These are phyloP conservation scores for Dasyprocta punctata DNA, from an alignment of 2,113 vertebrate species.

Conservation along the genomic window DNA sequence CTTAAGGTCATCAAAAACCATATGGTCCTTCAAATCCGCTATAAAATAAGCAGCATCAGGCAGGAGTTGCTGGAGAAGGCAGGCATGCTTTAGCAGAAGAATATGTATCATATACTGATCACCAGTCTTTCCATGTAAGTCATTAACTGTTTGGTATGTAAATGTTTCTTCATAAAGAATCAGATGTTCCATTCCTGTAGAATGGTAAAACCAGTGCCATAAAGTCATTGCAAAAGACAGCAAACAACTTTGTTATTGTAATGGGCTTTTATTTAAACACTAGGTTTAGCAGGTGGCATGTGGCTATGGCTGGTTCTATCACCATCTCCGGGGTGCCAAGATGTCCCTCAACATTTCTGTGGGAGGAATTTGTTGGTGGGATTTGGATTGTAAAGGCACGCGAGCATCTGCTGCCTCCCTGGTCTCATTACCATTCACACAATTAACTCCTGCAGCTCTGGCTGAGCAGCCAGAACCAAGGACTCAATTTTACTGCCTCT, in stretches of 20 bases:
- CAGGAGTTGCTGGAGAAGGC: conserved; percentile 60
- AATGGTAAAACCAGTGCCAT: conserved; percentile 85
- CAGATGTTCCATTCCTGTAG: conserved; percentile 82
- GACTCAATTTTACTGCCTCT: conserved; percentile 82
- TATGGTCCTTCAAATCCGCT: conserved; percentile 67
- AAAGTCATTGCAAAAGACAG: conserved; percentile 89
- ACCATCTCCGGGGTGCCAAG: conserved; percentile 89
- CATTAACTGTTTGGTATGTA: conserved; percentile 69
- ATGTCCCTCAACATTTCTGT: conserved; percentile 86
- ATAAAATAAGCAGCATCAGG: conserved; percentile 54
- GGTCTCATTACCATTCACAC: conserved; percentile 93
- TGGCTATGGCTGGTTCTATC: conserved; percentile 84
- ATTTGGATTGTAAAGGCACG: conserved; percentile 96
- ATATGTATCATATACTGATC: conserved; percentile 64
- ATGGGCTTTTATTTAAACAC: conserved; percentile 89
- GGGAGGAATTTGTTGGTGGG: conserved; percentile 88
- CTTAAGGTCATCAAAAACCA: conserved; percentile 72
- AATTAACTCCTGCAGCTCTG: conserved; percentile 90
- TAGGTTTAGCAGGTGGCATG: conserved; percentile 96
- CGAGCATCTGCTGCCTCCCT: conserved; percentile 95
- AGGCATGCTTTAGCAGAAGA: conserved; percentile 68
- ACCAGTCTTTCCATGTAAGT: conserved; percentile 72
- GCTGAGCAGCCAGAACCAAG: conserved; percentile 80
- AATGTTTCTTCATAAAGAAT: conserved; percentile 82
- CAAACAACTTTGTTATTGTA: conserved; percentile 93